phyloP scores from a whole-genome alignment of 2,888 invertebrate species.

The Microchrysa polita region DNA sequence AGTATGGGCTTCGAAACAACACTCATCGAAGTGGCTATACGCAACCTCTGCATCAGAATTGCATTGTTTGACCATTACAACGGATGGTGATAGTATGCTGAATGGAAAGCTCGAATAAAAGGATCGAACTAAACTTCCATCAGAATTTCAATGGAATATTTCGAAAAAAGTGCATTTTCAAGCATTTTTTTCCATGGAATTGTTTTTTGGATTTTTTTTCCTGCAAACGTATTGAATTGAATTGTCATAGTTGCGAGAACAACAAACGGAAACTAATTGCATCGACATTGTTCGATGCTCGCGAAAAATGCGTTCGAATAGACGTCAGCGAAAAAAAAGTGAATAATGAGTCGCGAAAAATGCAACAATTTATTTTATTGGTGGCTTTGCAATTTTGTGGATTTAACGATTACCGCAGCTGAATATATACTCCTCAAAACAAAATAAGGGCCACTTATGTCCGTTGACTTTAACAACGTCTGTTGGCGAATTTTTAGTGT shows the following conservation, averaged over 20 bases:
- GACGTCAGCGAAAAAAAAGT: not conserved
- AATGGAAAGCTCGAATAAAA: not conserved
- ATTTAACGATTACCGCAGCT: too few relatives aligned
- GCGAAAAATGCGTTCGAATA: not conserved
- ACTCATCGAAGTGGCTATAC: too few relatives aligned
- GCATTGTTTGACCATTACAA: slow-evolving; percentile 21
- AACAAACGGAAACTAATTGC: slow-evolving; percentile 30
- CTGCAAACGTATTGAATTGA: not conserved
- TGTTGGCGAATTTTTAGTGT: too few relatives aligned
- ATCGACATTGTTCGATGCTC: not conserved
- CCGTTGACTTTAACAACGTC: too few relatives aligned
- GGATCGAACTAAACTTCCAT: not conserved
- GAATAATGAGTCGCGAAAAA: not conserved
- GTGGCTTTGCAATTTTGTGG: not conserved
- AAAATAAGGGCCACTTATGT: too few relatives aligned
- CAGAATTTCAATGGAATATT: not conserved
- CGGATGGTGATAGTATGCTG: too few relatives aligned
- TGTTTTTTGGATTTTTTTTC: not conserved
- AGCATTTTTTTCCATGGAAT: not conserved
- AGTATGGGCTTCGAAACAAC: too few relatives aligned
- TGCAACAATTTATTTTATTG: not conserved
- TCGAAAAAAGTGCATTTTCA: slow-evolving; percentile 11
- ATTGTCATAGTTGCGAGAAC: not conserved
- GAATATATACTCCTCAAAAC: too few relatives aligned
- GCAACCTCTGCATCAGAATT: slow-evolving; percentile 14